Conservation (phyloP, 2,113 vertebrate genomes). For the Hypomesus transpacificus region DNA sequence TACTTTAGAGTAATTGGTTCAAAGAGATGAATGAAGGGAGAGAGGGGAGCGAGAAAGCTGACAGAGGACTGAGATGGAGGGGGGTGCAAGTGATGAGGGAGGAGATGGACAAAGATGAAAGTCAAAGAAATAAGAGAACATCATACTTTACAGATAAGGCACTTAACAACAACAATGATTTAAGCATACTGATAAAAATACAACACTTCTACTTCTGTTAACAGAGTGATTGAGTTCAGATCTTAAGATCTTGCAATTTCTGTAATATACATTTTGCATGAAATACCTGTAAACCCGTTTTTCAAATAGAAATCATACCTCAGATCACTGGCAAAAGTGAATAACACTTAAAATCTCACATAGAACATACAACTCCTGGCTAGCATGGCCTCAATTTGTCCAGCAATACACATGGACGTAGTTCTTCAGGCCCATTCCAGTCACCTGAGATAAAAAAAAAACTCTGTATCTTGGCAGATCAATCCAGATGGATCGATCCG, state of each 20-base stretch:
- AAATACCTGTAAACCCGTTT: conserved; percentile 51
- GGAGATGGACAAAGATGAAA: neutral
- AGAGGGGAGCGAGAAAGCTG: neutral
- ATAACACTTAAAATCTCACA: conserved; percentile 31
- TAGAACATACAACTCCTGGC: conserved; percentile 32
- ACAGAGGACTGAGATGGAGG: neutral
- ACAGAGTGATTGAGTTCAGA: conserved; percentile 23
- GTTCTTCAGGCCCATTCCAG: conserved; percentile 30
- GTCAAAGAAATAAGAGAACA: conserved; percentile 14
- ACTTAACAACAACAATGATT: conserved; percentile 52
- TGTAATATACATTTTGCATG: conserved; percentile 1
- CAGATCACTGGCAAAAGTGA: conserved; percentile 35
- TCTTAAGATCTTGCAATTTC: neutral
- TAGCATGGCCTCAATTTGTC: conserved; percentile 10
- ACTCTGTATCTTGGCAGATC: neutral
- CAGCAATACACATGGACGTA: conserved; percentile 30
- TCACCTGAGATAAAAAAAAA: conserved; percentile 21
- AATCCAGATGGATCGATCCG: neutral
- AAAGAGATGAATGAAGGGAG: neutral
- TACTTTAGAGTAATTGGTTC: neutral
- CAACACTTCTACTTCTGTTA: conserved; percentile 16
- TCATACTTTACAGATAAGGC: conserved; percentile 61
- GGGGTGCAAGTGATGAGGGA: conserved; percentile 14
- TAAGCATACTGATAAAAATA: conserved; percentile 42
- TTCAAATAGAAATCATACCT: conserved; percentile 50